These are phyloP conservation scores for Mus spicilegus DNA, from an alignment of 2,113 vertebrate species.

Conservation along the genomic window DNA sequence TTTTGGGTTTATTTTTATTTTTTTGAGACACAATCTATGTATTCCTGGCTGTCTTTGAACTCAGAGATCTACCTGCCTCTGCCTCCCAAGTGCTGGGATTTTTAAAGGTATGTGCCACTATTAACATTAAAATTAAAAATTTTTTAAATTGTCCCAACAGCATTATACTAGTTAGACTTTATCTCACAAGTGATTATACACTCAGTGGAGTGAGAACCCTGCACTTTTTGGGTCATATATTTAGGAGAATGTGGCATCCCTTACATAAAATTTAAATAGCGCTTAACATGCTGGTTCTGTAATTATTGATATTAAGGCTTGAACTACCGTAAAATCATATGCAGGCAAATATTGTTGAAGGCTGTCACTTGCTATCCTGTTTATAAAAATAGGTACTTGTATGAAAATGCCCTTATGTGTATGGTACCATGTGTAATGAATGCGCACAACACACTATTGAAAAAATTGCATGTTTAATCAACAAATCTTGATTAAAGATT, in stretches of 20 bases:
- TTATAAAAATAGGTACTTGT: background rate
- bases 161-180: background rate
- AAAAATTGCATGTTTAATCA: background rate
- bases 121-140: background rate
- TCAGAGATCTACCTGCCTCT: background rate
- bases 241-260: background rate
- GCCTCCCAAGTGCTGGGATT: background rate
- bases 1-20: background rate
- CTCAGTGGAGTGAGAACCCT: constrained; percentile 5
- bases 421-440: background rate
- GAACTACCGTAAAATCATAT: constrained; percentile 1
- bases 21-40: background rate
- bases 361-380: constrained; percentile 48
- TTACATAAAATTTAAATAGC: constrained; percentile 34
- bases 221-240: background rate
- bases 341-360: background rate
- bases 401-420: background rate
- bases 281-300: background rate
- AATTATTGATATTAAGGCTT: constrained; percentile 41
- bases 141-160: background rate
- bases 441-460: background rate
- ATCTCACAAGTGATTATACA: constrained; percentile 6
- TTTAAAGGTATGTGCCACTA: background rate
- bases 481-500: background rate
- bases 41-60: background rate